Conservation (phyloP, 2,797 vertebrate species). For the Tragelaphus oryx region DNA sequence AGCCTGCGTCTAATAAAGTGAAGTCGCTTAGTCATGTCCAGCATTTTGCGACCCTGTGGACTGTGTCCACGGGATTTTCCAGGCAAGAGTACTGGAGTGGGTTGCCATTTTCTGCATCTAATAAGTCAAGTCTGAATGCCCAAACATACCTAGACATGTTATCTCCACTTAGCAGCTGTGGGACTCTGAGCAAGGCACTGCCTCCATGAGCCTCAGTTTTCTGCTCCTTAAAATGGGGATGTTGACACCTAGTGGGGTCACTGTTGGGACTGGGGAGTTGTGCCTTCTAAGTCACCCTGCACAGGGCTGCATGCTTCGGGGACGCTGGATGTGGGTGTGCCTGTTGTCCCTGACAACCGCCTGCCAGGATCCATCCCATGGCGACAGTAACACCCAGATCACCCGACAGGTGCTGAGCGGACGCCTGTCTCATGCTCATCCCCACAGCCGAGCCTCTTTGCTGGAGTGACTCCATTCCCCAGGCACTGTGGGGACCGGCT, state of each 20-base stretch:
- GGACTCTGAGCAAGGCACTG: background rate
- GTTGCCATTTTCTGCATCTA: too few relatives aligned
- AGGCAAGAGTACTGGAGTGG: too few relatives aligned
- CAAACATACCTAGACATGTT: background rate
- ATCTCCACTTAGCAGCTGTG: background rate
- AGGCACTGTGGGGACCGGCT: background rate
- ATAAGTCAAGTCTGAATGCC: too few relatives aligned
- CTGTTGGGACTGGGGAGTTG: background rate
- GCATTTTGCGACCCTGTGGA: too few relatives aligned
- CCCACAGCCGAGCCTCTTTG: rapidly evolving
- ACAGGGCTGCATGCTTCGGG: rapidly evolving
- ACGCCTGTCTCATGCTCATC: background rate
- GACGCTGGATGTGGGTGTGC: background rate
- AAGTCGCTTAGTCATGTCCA: too few relatives aligned
- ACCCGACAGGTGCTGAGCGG: rapidly evolving
- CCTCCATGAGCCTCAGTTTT: background rate
- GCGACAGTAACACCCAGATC: rapidly evolving
- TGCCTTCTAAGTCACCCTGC: too few relatives aligned
- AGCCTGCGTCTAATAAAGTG: rapidly evolving
- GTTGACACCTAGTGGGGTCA: too few relatives aligned
- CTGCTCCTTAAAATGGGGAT: background rate
- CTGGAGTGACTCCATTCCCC: background rate
- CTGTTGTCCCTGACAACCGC: rapidly evolving
- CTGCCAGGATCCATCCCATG: background rate
- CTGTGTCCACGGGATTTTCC: too few relatives aligned